Conservation (phyloP, 2,888 invertebrate species). For the Amphipyra berbera region DNA sequence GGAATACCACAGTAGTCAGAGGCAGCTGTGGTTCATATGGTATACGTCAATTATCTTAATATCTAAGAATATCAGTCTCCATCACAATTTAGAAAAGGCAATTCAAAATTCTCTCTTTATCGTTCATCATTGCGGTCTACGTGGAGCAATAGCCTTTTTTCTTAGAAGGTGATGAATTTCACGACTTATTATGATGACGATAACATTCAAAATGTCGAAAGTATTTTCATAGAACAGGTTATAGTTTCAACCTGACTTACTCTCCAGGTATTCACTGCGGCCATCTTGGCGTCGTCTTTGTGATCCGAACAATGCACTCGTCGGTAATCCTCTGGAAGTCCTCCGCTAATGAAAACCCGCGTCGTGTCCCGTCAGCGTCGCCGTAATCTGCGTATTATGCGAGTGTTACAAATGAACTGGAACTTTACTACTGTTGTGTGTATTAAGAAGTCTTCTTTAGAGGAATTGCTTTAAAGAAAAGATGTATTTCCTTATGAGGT, state of each 20-base stretch:
- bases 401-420: slow-evolving; percentile 35
- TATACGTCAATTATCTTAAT: too few relatives aligned
- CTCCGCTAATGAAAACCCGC: slow-evolving; percentile 51
- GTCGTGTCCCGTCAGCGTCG: slow-evolving; percentile 24
- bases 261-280: slow-evolving; percentile 9
- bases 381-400: slow-evolving; percentile 40
- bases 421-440: slow-evolving; percentile 24
- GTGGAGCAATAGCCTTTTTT: too few relatives aligned
- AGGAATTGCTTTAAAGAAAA: not conserved
- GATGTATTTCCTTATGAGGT: not conserved
- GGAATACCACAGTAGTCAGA: too few relatives aligned
- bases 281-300: slow-evolving; percentile 51
- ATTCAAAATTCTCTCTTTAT: too few relatives aligned
- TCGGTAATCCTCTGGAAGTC: slow-evolving; percentile 51
- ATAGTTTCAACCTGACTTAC: slow-evolving; percentile 7
- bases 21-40: too few relatives aligned
- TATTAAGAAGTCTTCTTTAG: slow-evolving; percentile 11
- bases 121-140: too few relatives aligned
- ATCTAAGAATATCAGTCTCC: too few relatives aligned
- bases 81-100: too few relatives aligned
- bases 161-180: too few relatives aligned
- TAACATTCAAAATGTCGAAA: too few relatives aligned
- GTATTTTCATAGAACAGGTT: too few relatives aligned
- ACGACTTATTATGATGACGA: too few relatives aligned
- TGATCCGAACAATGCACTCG: slow-evolving; percentile 54